Evolutionary conservation across 1,140 invertebrate genomes (phyloP).

Genomic region (Bathynomus jamesi): DNA sequence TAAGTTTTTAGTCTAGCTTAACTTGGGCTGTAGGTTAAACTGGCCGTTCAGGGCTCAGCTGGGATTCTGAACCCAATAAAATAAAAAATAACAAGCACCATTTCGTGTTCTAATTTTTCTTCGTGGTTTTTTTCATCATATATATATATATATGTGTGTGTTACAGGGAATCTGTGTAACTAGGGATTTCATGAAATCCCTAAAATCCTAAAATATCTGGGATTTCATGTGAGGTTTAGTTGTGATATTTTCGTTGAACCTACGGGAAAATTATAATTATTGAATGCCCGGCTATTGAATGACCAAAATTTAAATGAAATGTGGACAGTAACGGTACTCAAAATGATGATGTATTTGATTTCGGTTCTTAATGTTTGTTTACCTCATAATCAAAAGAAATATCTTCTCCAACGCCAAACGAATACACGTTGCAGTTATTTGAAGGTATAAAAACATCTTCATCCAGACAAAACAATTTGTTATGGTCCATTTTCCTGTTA

Average conservation of each 20-base stretch:
- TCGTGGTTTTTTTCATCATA: too few relatives aligned
- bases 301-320: not conserved
- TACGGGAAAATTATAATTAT: not conserved
- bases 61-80: too few relatives aligned
- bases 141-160: not conserved
- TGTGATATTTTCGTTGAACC: not conserved
- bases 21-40: too few relatives aligned
- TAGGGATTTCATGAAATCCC: not conserved
- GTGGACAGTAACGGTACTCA: not conserved
- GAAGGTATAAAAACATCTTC: slow-evolving; percentile 13
- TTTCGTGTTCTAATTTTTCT: too few relatives aligned
- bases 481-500: slow-evolving; percentile 19
- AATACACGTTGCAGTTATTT: slow-evolving; percentile 34
- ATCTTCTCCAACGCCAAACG: slow-evolving; percentile 31
- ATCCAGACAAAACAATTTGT: slow-evolving; percentile 33
- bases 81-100: too few relatives aligned
- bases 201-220: not conserved
- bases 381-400: slow-evolving; percentile 30
- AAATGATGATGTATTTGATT: not conserved
- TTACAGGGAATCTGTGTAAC: not conserved
- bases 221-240: not conserved
- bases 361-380: not conserved
- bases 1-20: too few relatives aligned
- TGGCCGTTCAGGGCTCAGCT: too few relatives aligned
- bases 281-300: not conserved